These are phyloP conservation scores for Drosophila pachea DNA, from an alignment of 1,140 invertebrate genomes.

Conservation along the genomic window DNA sequence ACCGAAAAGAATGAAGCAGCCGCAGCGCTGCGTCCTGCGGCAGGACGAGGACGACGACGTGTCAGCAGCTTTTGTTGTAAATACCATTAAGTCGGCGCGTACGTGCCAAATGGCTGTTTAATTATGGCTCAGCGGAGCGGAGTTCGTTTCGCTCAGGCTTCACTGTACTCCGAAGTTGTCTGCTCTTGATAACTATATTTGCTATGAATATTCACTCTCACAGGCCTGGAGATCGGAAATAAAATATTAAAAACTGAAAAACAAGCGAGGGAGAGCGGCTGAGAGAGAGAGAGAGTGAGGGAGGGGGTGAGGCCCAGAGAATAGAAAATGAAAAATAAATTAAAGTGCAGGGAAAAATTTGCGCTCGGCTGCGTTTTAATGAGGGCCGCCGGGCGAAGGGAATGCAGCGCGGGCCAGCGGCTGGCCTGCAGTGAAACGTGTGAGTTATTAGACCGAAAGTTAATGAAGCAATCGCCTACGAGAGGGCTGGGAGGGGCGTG, in stretches of 20 bases:
- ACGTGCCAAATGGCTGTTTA: slow-evolving; percentile 72
- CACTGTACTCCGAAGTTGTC: neutral
- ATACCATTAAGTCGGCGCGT: slow-evolving; percentile 64
- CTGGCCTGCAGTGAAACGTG: slow-evolving; percentile 24
- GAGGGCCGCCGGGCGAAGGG: slow-evolving; percentile 1
- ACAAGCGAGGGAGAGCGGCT: neutral
- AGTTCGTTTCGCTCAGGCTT: neutral
- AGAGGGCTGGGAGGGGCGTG: neutral
- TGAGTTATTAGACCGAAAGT: slow-evolving; percentile 56
- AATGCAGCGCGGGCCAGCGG: neutral
- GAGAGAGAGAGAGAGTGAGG: neutral
- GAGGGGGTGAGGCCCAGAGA: neutral
- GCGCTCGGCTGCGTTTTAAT: slow-evolving; percentile 48
- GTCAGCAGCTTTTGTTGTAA: slow-evolving; percentile 61
- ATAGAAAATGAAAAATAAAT: slow-evolving; percentile 12
- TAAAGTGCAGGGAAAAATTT: slow-evolving; percentile 36
- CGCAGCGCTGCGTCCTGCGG: slow-evolving; percentile 8
- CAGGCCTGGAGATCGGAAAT: slow-evolving; percentile 23
- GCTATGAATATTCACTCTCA: slow-evolving; percentile 8
- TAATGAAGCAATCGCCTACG: slow-evolving; percentile 44
- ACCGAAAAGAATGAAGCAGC: neutral
- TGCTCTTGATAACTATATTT: slow-evolving; percentile 12
- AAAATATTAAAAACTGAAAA: slow-evolving; percentile 45
- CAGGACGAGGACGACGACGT: slow-evolving; percentile 24
- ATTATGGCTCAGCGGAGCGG: slow-evolving; percentile 44